phyloP scores from a whole-genome alignment of 2,113 vertebrate species.

The Xiphophorus maculatus region DNA sequence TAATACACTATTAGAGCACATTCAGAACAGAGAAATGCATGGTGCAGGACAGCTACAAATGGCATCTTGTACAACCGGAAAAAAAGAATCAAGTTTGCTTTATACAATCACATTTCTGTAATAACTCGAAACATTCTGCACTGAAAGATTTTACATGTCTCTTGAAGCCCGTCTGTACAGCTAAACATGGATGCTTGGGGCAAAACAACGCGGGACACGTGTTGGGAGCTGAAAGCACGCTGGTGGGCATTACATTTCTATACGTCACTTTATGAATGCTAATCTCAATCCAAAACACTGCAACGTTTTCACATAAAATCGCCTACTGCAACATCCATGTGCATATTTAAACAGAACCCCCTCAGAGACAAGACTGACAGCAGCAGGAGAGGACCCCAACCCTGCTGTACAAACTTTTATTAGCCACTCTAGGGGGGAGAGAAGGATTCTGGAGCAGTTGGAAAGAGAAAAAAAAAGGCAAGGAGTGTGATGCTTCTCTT shows the following conservation, averaged over 20 bases:
- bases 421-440: conserved; percentile 48
- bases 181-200: conserved; percentile 49
- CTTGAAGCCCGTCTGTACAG: conserved; percentile 67
- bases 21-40: conserved; percentile 64
- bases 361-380: conserved; percentile 55
- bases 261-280: conserved; percentile 63
- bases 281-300: conserved; percentile 70
- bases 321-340: conserved; percentile 40
- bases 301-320: conserved; percentile 54
- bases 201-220: conserved; percentile 45
- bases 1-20: conserved; percentile 66
- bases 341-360: conserved; percentile 43
- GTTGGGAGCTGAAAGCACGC: conserved; percentile 58
- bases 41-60: conserved; percentile 56
- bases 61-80: conserved; percentile 43
- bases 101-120: conserved; percentile 75
- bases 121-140: conserved; percentile 68
- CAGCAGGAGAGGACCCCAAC: conserved; percentile 71
- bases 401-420: conserved; percentile 58
- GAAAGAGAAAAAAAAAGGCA: conserved; percentile 48
- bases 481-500: conserved; percentile 62
- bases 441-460: conserved; percentile 43
- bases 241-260: conserved; percentile 70
- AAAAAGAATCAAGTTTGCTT: conserved; percentile 62
- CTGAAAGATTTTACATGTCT: conserved; percentile 48